phyloP scores from a whole-genome alignment of 2,113 vertebrate genomes.

The Hippocampus mohnikei region DNA sequence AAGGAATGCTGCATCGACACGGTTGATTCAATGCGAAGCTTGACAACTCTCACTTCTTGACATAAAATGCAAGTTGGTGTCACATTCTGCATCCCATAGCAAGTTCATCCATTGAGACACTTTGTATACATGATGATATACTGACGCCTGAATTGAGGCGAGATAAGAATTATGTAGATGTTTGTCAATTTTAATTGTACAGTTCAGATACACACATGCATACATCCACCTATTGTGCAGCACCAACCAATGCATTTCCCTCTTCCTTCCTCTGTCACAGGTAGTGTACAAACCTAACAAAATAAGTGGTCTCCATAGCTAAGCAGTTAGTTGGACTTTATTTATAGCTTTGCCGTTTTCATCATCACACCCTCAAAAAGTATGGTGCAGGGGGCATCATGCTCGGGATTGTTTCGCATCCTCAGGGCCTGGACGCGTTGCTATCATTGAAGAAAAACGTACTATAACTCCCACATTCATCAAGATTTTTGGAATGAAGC shows the following conservation, averaged over 20 bases:
- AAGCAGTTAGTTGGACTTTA: too few relatives aligned
- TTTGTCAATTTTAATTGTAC: background rate
- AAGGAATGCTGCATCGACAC: background rate
- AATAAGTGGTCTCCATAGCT: slow-evolving; percentile 19
- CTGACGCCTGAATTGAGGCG: background rate
- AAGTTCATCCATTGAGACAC: too few relatives aligned
- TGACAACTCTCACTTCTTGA: background rate
- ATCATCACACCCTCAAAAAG: too few relatives aligned
- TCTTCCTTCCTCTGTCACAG: slow-evolving; percentile 28
- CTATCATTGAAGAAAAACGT: too few relatives aligned
- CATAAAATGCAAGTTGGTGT: too few relatives aligned
- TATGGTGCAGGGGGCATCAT: too few relatives aligned
- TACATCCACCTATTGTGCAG: slow-evolving; percentile 1
- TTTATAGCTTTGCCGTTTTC: too few relatives aligned
- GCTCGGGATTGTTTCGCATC: too few relatives aligned
- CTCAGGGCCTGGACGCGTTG: too few relatives aligned
- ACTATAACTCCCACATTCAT: too few relatives aligned
- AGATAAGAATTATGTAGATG: background rate
- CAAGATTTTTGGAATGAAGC: too few relatives aligned
- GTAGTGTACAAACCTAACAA: slow-evolving; percentile 19
- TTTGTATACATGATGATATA: background rate
- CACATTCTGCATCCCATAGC: too few relatives aligned
- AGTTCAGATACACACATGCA: background rate
- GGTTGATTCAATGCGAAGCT: background rate
- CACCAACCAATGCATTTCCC: slow-evolving; percentile 4